A percentile compares a stretch with the other conserved stretches of the same genome.
Evolutionary conservation across 2,113 vertebrate genomes (phyloP).

Genomic region (Entelurus aequoreus): DNA sequence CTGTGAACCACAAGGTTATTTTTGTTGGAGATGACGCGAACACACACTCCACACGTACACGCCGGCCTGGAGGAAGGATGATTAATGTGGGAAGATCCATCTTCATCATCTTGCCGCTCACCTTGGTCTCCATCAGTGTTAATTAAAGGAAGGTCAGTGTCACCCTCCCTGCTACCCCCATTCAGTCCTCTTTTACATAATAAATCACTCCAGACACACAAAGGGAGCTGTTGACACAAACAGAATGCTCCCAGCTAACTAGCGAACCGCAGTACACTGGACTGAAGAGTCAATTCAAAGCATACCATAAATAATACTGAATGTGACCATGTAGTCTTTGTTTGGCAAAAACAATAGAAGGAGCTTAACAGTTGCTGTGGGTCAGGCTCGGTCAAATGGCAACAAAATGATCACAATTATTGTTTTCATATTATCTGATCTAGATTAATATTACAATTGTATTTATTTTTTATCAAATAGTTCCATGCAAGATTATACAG

Average conservation of each 20-base stretch:
- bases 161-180: slow-evolving; percentile 75
- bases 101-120: slow-evolving; percentile 90
- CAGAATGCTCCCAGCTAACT: slow-evolving; percentile 73
- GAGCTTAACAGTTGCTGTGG: slow-evolving; percentile 53
- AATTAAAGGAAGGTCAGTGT: slow-evolving; percentile 99
- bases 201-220: slow-evolving; percentile 87
- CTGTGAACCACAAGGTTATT: slow-evolving; percentile 90
- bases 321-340: slow-evolving; percentile 54
- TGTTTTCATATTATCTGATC: too few relatives aligned
- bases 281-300: slow-evolving; percentile 62
- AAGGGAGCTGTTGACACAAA: slow-evolving; percentile 80
- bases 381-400: neutral
- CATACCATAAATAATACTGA: slow-evolving; percentile 64
- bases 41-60: slow-evolving; percentile 39
- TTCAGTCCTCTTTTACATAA: slow-evolving; percentile 93
- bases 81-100: slow-evolving; percentile 88
- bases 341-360: slow-evolving; percentile 48
- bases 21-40: slow-evolving; percentile 75
- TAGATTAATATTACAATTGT: too few relatives aligned
- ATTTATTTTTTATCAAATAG: too few relatives aligned
- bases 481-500: too few relatives aligned
- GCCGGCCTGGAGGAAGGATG: slow-evolving; percentile 69
- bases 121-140: slow-evolving; percentile 98
- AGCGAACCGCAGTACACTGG: slow-evolving; percentile 53
- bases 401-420: too few relatives aligned